phyloP scores from a whole-genome alignment of 2,113 vertebrate species.

The Onychorhynchus coronatus region DNA sequence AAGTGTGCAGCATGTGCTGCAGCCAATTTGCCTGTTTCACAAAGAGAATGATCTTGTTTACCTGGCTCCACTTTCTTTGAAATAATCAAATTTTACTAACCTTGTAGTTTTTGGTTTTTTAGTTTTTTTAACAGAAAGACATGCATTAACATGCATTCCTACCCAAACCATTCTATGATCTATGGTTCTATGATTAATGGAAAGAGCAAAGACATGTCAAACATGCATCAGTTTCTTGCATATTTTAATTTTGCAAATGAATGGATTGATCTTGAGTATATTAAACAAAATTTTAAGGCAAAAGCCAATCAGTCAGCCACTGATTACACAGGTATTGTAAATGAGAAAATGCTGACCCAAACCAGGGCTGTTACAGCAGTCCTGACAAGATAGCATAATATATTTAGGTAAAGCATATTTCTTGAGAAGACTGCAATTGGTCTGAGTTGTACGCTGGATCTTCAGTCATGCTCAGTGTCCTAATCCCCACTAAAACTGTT shows the following conservation, averaged over 20 bases:
- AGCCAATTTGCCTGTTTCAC: background rate
- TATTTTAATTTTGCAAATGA: background rate
- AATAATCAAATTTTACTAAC: background rate
- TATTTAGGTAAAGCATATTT: slow-evolving; percentile 35
- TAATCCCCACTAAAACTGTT: background rate
- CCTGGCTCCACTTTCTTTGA: background rate
- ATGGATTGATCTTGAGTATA: background rate
- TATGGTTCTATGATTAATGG: background rate
- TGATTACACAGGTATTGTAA: background rate
- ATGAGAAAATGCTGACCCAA: background rate
- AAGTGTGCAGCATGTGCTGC: background rate
- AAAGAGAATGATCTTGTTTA: background rate
- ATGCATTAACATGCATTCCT: background rate
- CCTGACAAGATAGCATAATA: background rate
- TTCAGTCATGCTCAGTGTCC: background rate
- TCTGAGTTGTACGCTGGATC: background rate
- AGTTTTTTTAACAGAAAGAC: background rate
- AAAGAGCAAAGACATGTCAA: background rate
- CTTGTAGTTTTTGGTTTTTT: background rate
- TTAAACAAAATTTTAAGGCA: background rate
- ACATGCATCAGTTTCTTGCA: background rate
- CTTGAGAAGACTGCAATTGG: slow-evolving; percentile 8
- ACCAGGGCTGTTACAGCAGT: background rate
- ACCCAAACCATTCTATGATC: background rate
- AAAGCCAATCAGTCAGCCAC: background rate